phyloP scores from a whole-genome alignment of 2,888 invertebrate genomes.

The Rotaria macrura region DNA sequence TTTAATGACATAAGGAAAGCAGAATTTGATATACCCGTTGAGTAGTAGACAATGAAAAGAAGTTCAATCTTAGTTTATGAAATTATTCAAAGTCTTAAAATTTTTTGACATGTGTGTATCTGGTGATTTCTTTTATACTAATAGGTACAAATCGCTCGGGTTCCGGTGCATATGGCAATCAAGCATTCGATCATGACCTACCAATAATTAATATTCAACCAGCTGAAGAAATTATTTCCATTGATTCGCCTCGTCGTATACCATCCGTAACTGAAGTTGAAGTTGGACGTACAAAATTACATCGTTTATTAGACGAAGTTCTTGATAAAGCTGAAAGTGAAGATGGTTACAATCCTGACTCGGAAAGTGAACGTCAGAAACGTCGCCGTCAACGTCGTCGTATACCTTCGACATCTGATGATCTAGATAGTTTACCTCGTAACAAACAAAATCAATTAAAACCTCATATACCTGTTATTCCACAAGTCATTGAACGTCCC shows the following conservation, averaged over 20 bases:
- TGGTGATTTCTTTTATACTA: neutral
- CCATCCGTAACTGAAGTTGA: neutral
- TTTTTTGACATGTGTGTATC: too few species aligned
- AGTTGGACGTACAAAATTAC: slow-evolving; percentile 12
- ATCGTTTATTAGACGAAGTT: slow-evolving; percentile 13
- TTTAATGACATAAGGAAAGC: too few species aligned
- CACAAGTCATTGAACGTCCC: neutral
- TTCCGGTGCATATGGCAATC: neutral
- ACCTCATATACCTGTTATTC: slow-evolving; percentile 1
- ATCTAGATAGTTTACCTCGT: neutral
- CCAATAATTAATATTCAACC: neutral
- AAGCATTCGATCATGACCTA: neutral
- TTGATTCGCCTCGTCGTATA: neutral
- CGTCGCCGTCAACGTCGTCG: slow-evolving; percentile 17
- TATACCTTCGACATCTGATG: neutral
- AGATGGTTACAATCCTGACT: neutral
- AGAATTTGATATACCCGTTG: too few species aligned
- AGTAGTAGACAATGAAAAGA: too few species aligned
- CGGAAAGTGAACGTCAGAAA: neutral
- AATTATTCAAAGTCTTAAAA: too few species aligned
- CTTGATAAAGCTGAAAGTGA: slow-evolving; percentile 1
- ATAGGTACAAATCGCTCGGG: neutral
- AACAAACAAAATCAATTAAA: neutral
- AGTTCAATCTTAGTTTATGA: too few species aligned
- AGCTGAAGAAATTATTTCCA: neutral